Base-by-base conservation (phyloP, 2,797 vertebrate genomes). In the Meda fulgida region DNA sequence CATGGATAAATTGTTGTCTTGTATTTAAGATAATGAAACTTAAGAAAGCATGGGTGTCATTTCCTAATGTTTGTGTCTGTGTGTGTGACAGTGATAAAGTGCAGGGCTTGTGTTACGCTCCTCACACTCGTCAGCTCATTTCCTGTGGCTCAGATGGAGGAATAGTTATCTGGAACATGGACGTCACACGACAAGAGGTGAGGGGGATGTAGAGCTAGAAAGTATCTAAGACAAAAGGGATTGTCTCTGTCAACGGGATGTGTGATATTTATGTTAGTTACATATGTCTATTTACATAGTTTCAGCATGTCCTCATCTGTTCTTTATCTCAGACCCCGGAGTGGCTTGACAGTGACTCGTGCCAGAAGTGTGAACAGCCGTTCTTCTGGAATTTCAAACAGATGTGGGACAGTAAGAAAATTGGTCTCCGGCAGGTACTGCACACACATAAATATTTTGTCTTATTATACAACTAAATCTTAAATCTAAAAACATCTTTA, bases 381-480 rank as follows among this genome's bases (percentile, higher is more conserved):
- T 99, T 99, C 91, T 99, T 99, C 93, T 99, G 98, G 98, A 99
- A 99, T 93, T 99, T 99, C 94, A 99, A 99, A 92, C 98, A 99
- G 92, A 99, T 99, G 98, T 99, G 98, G 98, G 98, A 97, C 95
- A 97, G 95, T 89, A 99, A 99, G 94, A 99, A 98, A 94, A 99
- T 99, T 73, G 98, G 98, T 87, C 93, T 99, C 1, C 94, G 98
- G 89, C 98, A 99, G 97, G 98, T 99, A 89, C 16, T 26, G 23
- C 23, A 7, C n/a, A 71, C n/a, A 77, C 38, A 14, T 40, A 11
- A n/a, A 46, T 16, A 53, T 34, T 75, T 13, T 31, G 46, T 76
- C 31, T 55, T 14, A 11, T 34, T 75, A 34, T 75, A 55, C 73
- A 55, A 31, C 21, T 23, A 36, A 55, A 36, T 67, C 65, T 67